phyloP scores from a whole-genome alignment of 2,113 vertebrate species.

The Aleadryas rufinucha region DNA sequence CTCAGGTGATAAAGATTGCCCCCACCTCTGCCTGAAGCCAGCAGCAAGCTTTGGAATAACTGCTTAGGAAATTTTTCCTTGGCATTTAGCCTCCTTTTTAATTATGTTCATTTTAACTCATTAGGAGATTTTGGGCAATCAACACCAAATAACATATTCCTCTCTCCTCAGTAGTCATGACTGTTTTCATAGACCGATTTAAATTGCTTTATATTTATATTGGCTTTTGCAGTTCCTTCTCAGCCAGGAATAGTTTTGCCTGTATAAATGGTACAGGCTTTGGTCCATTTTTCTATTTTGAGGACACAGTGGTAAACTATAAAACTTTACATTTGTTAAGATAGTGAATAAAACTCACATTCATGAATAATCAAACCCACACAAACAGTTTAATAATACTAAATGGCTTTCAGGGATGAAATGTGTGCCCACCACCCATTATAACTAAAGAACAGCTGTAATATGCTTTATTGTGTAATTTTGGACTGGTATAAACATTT shows the following conservation, averaged over 20 bases:
- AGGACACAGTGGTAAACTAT: background rate
- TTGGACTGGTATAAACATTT: background rate
- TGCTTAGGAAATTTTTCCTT: background rate
- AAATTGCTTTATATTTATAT: conserved; percentile 7
- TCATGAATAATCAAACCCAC: background rate
- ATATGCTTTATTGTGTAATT: background rate
- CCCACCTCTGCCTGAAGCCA: background rate
- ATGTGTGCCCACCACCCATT: background rate
- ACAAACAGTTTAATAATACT: background rate
- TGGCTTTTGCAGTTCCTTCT: background rate
- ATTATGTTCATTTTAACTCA: background rate
- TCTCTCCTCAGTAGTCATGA: background rate
- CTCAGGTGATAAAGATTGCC: background rate
- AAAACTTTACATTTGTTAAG: background rate
- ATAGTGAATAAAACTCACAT: background rate
- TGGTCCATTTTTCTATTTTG: background rate
- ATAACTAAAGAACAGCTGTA: background rate
- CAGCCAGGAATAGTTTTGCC: background rate
- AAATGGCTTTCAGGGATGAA: background rate
- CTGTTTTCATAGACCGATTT: background rate
- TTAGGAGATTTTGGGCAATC: background rate
- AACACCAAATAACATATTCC: background rate
- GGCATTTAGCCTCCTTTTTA: background rate
- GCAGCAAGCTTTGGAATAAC: background rate
- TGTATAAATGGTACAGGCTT: background rate